phyloP scores from a whole-genome alignment of 2,113 vertebrate species.

The Gallinago media region DNA sequence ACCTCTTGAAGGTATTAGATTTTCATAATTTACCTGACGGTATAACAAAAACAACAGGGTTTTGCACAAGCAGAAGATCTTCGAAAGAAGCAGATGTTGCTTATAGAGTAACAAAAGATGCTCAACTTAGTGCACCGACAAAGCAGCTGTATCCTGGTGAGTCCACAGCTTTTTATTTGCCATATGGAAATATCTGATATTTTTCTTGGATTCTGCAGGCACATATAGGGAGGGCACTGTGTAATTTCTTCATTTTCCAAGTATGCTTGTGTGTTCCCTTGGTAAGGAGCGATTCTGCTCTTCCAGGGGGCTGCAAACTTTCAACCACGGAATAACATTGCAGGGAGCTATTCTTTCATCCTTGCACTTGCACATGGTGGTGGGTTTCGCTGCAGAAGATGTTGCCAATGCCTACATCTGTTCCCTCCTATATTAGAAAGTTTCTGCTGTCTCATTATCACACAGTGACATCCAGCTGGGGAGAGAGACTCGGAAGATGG shows the following conservation, averaged over 20 bases:
- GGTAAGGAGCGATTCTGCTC: neutral
- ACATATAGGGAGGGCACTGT: rapidly evolving
- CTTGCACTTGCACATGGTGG: rapidly evolving
- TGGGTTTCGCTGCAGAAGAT: neutral
- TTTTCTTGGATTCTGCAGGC: neutral
- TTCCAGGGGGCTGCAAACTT: neutral
- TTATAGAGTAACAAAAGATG: slow-evolving; percentile 91
- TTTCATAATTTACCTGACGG: slow-evolving; percentile 96
- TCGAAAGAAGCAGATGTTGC: slow-evolving; percentile 92
- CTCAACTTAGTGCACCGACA: slow-evolving; percentile 95
- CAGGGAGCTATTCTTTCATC: neutral
- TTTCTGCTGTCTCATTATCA: neutral
- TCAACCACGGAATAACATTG: rapidly evolving
- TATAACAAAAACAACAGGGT: slow-evolving; percentile 90
- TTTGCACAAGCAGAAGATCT: slow-evolving; percentile 89
- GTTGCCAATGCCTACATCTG: neutral
- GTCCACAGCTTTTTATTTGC: neutral
- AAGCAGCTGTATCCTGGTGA: slow-evolving; percentile 86
- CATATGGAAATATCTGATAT: rapidly evolving
- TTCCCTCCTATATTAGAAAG: neutral
- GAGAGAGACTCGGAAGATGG: neutral
- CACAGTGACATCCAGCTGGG: slow-evolving; percentile 9
- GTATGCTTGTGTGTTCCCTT: rapidly evolving
- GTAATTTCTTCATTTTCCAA: rapidly evolving
- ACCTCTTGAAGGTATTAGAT: slow-evolving; percentile 98